These are phyloP conservation scores for Eclectus roratus DNA, from an alignment of 2,113 vertebrate genomes.

Conservation along the genomic window DNA sequence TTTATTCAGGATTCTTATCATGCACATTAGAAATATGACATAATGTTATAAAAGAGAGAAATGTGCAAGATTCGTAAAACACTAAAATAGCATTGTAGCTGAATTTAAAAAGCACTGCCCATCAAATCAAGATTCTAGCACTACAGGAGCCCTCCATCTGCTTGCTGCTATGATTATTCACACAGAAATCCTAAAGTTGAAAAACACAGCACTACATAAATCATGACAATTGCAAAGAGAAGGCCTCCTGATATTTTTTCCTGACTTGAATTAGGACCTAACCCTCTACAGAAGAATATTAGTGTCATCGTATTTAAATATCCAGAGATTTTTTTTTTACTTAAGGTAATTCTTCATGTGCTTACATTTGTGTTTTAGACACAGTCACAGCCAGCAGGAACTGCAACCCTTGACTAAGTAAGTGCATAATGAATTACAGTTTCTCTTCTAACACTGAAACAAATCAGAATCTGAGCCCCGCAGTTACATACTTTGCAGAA, in stretches of 20 bases:
- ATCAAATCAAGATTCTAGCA: neutral
- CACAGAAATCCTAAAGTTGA: neutral
- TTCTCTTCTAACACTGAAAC: neutral
- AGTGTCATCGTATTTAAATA: neutral
- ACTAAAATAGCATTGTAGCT: neutral
- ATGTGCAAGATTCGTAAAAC: neutral
- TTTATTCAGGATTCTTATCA: neutral
- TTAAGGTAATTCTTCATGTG: neutral
- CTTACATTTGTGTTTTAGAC: neutral
- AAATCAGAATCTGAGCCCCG: neutral
- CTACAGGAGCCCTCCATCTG: neutral
- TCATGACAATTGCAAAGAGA: neutral
- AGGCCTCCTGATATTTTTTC: neutral
- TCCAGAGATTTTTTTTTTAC: fast-evolving
- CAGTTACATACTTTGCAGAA: neutral
- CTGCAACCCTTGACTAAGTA: neutral
- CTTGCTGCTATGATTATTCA: neutral
- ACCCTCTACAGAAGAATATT: neutral
- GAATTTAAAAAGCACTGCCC: neutral
- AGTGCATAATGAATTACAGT: neutral
- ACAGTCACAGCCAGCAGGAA: neutral
- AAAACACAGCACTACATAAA: neutral
- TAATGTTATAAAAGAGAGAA: neutral
- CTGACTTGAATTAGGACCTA: neutral
- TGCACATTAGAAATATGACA: neutral